phyloP scores from a whole-genome alignment of 2,888 invertebrate genomes.

The Drosophila kambysellisi region DNA sequence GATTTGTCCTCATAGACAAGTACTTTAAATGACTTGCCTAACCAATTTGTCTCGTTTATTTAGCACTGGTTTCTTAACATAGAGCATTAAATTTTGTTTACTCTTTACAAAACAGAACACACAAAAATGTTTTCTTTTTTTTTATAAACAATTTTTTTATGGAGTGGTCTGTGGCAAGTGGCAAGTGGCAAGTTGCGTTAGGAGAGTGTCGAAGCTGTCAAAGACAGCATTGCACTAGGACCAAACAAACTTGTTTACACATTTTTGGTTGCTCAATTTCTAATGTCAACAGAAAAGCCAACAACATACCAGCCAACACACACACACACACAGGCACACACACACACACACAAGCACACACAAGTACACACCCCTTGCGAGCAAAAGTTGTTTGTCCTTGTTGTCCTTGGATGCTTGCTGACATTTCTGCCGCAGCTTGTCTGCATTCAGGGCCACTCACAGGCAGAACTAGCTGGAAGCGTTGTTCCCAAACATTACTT shows the following conservation, averaged over 20 bases:
- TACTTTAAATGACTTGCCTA: constrained; percentile 37
- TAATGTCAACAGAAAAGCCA: constrained; percentile 74
- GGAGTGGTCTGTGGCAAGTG: constrained; percentile 37
- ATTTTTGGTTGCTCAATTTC: constrained; percentile 79
- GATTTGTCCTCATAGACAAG: constrained; percentile 45
- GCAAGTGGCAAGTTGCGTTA: constrained; percentile 34
- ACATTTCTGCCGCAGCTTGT: constrained; percentile 45
- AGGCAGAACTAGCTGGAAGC: constrained; percentile 40
- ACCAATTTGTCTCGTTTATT: constrained; percentile 64
- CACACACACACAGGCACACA: constrained; percentile 25
- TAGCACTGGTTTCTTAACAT: constrained; percentile 38
- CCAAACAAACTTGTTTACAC: constrained; percentile 79
- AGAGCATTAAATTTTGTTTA: constrained; percentile 46
- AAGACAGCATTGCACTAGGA: constrained; percentile 70
- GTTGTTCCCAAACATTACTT: constrained; percentile 14
- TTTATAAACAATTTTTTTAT: constrained; percentile 30
- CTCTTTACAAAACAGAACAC: constrained; percentile 22
- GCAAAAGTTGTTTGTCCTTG: constrained; percentile 56
- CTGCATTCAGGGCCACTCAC: constrained; percentile 53
- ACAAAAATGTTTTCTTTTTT: constrained; percentile 32
- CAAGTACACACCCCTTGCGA: constrained; percentile 7
- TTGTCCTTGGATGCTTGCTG: constrained; percentile 56
- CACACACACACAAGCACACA: not conserved
- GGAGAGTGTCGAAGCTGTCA: constrained; percentile 48
- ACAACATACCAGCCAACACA: constrained; percentile 36